Evolutionary conservation across 2,888 invertebrate genomes (phyloP).

Genomic region (Xestia ashworthii): DNA sequence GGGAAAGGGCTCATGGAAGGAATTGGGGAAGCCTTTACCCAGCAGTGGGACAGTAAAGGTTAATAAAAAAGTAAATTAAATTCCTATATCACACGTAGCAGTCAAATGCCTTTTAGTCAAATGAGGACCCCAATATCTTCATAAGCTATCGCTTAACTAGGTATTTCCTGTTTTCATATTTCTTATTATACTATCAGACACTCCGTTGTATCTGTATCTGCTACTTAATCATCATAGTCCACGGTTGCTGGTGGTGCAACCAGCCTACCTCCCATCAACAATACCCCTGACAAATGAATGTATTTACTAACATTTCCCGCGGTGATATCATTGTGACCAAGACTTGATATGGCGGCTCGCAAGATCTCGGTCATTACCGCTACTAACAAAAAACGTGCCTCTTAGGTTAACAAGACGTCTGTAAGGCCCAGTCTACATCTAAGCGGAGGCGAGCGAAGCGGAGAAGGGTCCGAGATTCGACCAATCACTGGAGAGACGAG

Average conservation of each 20-base stretch:
- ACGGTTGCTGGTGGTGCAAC: conserved; percentile 15
- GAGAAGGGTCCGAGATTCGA: not conserved
- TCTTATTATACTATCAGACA: not conserved
- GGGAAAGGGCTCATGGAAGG: too few species aligned
- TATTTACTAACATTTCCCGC: conserved; percentile 73
- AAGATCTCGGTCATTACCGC: conserved; percentile 61
- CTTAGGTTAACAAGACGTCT: conserved; percentile 29
- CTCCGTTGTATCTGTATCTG: not conserved
- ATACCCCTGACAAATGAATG: conserved; percentile 60
- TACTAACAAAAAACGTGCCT: conserved; percentile 52
- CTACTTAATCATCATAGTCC: not conserved
- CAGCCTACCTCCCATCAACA: conserved; percentile 56
- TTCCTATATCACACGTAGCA: not conserved
- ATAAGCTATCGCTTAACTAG: not conserved
- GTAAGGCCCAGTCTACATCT: conserved; percentile 1
- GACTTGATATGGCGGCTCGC: conserved; percentile 42
- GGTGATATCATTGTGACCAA: conserved; percentile 70
- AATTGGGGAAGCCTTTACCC: too few species aligned
- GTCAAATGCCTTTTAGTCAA: not conserved
- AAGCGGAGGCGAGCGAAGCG: not conserved
- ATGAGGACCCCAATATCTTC: not conserved
- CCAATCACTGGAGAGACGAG: not conserved
- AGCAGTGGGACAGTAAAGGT: too few species aligned
- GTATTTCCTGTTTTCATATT: not conserved
- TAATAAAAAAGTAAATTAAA: not conserved